Evolutionary conservation across 2,113 vertebrate species (phyloP), one percentile per base, ranked within the genome.

Genomic region (Lucifuga dentata): DNA sequence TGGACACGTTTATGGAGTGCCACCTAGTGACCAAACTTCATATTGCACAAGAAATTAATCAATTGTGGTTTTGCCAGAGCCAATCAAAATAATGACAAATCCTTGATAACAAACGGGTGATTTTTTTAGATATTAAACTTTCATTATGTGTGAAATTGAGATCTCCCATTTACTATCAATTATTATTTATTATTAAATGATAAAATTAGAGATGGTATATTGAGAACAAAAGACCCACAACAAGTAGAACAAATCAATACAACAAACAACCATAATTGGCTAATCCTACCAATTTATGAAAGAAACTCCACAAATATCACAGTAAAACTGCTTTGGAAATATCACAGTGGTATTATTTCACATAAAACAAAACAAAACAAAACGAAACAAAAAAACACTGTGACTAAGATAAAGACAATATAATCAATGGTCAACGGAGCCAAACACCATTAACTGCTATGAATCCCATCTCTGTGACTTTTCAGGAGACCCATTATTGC

Each of bases 21-120:
- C 81, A 79, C 23, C 88, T 50, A 75, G 86, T 83, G 88, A 21
- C 23, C 58, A 79, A 60, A 60, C 4, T 1, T 56, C 5, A 8
- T 29, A 70, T 20, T 80, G 46, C 72, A 79, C 41, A 60, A 39
- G 1, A 23, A 53, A 56, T 1, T 7, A 56, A 16, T 16, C 8
- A 23, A 13, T 13, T n/a, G 5, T 9, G 12, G 2, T 38, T 16
- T 4, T 8, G 13, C n/a, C n/a, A n/a, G n/a, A 38, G 17, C 8
- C 9, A 24, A 17, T 11, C 15, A 12, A 11, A 33, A 26, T n/a
- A 45, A 52, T 5, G n/a, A 53, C 11, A 12, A 3, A 3, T 20
- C 45, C 4, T n/a, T n/a, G n/a, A n/a, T n/a, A n/a, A n/a, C n/a
- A n/a, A n/a, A n/a, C n/a, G n/a, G n/a, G n/a, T n/a, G n/a, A n/a